Evolutionary conservation across 2,797 vertebrate species (phyloP).

Genomic region (Lemur catta): DNA sequence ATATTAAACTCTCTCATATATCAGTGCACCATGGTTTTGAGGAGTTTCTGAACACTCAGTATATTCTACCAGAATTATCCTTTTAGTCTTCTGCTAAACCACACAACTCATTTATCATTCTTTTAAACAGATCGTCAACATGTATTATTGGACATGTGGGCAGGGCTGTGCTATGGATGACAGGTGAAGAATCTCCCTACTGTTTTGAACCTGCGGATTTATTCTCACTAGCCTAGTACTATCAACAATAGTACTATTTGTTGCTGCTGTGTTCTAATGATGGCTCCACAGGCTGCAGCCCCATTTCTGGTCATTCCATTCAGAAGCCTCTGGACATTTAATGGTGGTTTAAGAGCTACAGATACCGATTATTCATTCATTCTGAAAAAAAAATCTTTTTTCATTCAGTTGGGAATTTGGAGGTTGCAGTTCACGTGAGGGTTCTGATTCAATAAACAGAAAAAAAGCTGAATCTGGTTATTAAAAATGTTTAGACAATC

Average conservation of each 20-base stretch:
- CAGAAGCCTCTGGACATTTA: background rate
- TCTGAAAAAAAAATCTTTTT: slow-evolving; percentile 32
- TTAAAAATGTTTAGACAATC: slow-evolving; percentile 43
- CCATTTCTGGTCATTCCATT: background rate
- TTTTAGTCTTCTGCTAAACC: background rate
- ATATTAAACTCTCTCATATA: slow-evolving; percentile 16
- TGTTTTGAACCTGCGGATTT: background rate
- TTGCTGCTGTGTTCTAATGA: background rate
- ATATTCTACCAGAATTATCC: background rate
- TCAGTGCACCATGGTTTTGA: background rate
- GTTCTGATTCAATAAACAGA: background rate
- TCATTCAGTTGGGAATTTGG: slow-evolving; percentile 44
- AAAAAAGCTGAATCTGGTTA: background rate
- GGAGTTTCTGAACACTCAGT: background rate
- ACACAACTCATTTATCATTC: slow-evolving; percentile 8
- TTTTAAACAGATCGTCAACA: background rate
- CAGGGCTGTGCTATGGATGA: background rate
- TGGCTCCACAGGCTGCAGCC: background rate
- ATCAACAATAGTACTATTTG: background rate
- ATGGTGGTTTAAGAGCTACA: background rate
- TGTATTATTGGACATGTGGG: background rate
- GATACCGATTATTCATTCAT: slow-evolving; percentile 32
- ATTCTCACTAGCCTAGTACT: background rate
- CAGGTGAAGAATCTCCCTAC: background rate
- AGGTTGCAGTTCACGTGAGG: slow-evolving; percentile 8